These are phyloP conservation scores for Pomatostomus ruficeps DNA, from an alignment of 2,113 vertebrate species.

Conservation along the genomic window DNA sequence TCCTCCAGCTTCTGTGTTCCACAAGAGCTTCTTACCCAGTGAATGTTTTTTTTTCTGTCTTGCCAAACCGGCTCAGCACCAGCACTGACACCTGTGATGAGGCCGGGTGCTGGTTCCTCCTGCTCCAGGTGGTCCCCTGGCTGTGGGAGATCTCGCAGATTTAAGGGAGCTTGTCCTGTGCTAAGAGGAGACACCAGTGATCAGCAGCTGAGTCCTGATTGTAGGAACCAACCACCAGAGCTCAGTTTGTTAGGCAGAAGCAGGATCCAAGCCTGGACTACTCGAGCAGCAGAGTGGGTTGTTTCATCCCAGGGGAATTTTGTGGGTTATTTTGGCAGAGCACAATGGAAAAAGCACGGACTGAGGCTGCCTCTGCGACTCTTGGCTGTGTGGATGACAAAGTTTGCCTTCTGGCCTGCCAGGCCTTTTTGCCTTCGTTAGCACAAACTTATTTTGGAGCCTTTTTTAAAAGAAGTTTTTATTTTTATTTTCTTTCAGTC, in stretches of 20 bases:
- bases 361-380: slow-evolving; percentile 19
- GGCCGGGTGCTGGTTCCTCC: background rate
- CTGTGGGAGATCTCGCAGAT: background rate
- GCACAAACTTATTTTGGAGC: background rate
- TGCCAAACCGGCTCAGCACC: background rate
- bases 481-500: background rate
- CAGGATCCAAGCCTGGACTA: background rate
- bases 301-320: slow-evolving; percentile 9
- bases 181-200: background rate
- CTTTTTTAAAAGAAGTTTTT: background rate
- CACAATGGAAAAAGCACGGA: slow-evolving; percentile 44
- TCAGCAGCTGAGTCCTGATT: background rate
- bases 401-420: slow-evolving; percentile 39
- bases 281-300: background rate
- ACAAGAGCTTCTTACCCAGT: background rate
- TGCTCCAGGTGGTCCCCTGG: background rate
- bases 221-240: background rate
- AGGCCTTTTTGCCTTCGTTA: slow-evolving; percentile 20
- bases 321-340: slow-evolving; percentile 37
- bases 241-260: background rate
- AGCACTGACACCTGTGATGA: background rate
- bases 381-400: slow-evolving; percentile 30
- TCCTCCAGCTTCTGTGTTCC: background rate
- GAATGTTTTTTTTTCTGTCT: background rate
- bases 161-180: background rate